Evolutionary conservation across 2,113 vertebrate genomes (phyloP).

Genomic region (Cyphomyrus plagiostoma): DNA sequence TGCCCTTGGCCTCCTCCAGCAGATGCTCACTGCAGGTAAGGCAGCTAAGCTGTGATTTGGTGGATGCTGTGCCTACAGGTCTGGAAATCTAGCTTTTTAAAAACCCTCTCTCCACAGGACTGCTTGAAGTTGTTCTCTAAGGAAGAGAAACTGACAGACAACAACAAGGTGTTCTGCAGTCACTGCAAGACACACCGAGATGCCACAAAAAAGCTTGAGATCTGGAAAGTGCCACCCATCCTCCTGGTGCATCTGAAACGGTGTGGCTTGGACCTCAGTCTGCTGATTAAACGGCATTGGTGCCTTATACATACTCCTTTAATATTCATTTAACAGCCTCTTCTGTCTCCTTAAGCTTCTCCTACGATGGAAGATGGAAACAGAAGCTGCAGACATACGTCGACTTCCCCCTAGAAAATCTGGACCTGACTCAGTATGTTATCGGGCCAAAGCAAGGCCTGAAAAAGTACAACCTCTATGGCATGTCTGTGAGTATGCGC

Average conservation of each 20-base stretch:
- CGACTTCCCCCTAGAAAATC: constrained; percentile 84
- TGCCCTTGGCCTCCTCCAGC: constrained; percentile 84
- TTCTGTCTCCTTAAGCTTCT: constrained; percentile 68
- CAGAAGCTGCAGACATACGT: constrained; percentile 93
- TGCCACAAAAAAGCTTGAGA: constrained; percentile 94
- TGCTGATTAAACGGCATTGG: not conserved
- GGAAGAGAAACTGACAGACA: constrained; percentile 91
- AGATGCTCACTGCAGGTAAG: constrained; percentile 91
- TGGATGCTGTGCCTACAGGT: not conserved
- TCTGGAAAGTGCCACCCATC: constrained; percentile 95
- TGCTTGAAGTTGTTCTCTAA: constrained; percentile 95
- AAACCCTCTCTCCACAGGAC: constrained; percentile 63
- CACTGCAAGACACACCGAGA: constrained; percentile 90
- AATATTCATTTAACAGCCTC: not conserved
- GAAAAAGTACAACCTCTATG: constrained; percentile 88
- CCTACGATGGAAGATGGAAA: constrained; percentile 93
- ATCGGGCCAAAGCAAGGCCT: constrained; percentile 82
- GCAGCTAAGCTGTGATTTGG: not conserved
- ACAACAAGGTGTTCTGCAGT: constrained; percentile 91
- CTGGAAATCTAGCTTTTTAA: not conserved
- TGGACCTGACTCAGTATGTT: constrained; percentile 87
- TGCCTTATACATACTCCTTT: not conserved
- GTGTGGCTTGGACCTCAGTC: constrained; percentile 51
- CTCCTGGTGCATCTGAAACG: constrained; percentile 91
- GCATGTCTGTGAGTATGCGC: constrained; percentile 82